Conservation (phyloP, 2,113 vertebrate genomes). For the Martes martes region DNA sequence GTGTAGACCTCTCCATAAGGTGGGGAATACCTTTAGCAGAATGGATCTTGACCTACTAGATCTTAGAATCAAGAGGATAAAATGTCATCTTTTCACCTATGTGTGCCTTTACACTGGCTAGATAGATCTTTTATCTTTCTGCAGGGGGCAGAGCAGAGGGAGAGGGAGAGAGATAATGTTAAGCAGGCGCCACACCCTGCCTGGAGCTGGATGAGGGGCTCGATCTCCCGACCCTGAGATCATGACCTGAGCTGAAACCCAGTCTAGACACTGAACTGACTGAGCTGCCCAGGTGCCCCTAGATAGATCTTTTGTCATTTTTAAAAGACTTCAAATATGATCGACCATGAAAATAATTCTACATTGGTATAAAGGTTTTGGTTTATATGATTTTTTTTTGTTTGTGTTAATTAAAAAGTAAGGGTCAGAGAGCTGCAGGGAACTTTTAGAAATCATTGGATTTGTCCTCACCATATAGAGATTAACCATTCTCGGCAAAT, state of each 20-base stretch:
- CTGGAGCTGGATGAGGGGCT: neutral
- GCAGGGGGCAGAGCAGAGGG: neutral
- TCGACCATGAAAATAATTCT: neutral
- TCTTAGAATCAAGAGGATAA: neutral
- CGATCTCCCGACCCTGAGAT: neutral
- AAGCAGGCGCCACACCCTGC: neutral
- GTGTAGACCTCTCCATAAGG: neutral
- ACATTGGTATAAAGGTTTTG: neutral
- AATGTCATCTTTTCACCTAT: neutral
- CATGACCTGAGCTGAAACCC: neutral
- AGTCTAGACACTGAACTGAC: neutral
- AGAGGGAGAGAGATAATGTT: neutral
- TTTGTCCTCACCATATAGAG: neutral
- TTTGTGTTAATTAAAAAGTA: neutral
- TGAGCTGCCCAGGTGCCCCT: neutral
- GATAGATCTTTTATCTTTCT: neutral
- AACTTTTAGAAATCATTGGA: neutral
- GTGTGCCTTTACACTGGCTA: neutral
- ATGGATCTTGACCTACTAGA: slow-evolving; percentile 3
- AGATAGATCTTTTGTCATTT: neutral
- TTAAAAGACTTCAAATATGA: neutral
- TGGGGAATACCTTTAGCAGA: neutral
- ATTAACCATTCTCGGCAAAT: neutral
- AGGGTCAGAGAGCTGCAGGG: neutral
- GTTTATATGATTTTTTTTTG: neutral